Evolutionary conservation across 2,888 invertebrate species (phyloP), one percentile per base, ranked within the genome.

Genomic region (Rhagophthalmus giganteus): DNA sequence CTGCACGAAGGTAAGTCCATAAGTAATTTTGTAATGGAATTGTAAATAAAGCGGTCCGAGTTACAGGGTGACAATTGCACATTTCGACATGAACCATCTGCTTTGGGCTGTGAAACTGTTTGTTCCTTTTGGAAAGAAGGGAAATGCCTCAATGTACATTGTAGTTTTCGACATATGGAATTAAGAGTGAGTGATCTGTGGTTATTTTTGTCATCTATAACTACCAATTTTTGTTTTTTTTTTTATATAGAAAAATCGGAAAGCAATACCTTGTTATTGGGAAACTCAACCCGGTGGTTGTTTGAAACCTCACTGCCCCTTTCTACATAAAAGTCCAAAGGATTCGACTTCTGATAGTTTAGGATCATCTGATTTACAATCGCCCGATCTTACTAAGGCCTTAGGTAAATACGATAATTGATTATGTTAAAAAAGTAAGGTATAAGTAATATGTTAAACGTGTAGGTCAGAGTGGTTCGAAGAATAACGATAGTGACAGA

Each of bases 81-180:
- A 51, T 93, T 86, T 74, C 83, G 93, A 58, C 93, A 93, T 78
- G 90, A 90, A 74, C 87, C 89, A 41, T 81, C 85, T 47, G 92
- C 92, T 7, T 78, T 89, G 64, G 90, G 89, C 26, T 88, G 86
- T 69, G 91, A 91, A 78, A 84, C 84, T 1, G 85, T 88, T 73
- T 93, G 92, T 74, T 76, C 83, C 6, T 84, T 85, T 58, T 93
- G 92, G 92, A 85, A 86, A 70, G 86, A 87, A 72, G 90, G 90
- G 60, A 86, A 84, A 70, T 93, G 93, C 71, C 77, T 83, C 26
- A 86, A 87, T 67, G 82, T 84, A 65, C 82, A 84, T 62, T 93
- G 93, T 75, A 86, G 84, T 70, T 85, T 86, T 67, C 82, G 92
- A 65, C 93, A 93, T 73, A 91, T 91, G 90, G 88, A 89, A 74